Evolutionary conservation across 1,140 invertebrate genomes (phyloP).

Genomic region (Rhopalosiphum maidis): DNA sequence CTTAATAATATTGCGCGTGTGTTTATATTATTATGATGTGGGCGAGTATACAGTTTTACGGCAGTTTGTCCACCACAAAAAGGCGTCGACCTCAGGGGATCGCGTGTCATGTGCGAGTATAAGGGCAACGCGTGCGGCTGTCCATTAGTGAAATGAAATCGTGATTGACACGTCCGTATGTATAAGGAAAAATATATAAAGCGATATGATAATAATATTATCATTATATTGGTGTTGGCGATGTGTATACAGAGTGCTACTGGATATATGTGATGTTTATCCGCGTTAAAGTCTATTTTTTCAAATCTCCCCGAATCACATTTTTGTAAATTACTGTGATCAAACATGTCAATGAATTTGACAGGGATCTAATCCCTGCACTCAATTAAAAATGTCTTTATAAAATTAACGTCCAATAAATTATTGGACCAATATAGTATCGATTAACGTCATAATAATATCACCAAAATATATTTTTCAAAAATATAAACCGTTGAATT

Average conservation of each 20-base stretch:
- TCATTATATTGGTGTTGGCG: neutral
- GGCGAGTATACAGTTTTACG: neutral
- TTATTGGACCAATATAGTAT: no score
- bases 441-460: no score
- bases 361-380: no score
- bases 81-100: neutral
- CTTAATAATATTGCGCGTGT: neutral
- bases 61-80: neutral
- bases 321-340: neutral
- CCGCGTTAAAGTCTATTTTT: neutral
- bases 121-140: neutral
- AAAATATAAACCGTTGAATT: no score
- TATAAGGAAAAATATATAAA: neutral
- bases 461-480: no score
- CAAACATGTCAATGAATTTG: neutral
- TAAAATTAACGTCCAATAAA: no score
- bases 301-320: neutral
- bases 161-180: neutral
- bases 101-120: constrained; percentile 1
- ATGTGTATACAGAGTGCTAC: neutral
- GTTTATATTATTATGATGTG: neutral
- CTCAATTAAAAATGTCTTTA: no score
- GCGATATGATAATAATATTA: neutral
- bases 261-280: neutral
- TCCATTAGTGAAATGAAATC: constrained; percentile 32